phyloP scores from a whole-genome alignment of 2,797 vertebrate genomes.

The Tangara arthus region DNA sequence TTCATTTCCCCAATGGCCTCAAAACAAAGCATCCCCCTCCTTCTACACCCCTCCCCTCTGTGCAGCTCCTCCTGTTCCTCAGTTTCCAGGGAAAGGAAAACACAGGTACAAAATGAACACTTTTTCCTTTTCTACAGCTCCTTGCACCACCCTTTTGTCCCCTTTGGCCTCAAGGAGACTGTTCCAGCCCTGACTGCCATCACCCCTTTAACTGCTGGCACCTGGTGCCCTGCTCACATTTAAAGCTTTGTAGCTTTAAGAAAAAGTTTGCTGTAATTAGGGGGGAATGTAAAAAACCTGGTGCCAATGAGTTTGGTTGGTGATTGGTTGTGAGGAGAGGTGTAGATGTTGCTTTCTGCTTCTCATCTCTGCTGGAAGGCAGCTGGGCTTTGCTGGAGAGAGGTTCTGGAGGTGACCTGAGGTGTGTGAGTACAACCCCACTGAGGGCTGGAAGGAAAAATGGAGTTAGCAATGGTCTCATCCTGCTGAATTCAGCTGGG shows the following conservation, averaged over 20 bases:
- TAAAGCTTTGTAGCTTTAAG: not conserved
- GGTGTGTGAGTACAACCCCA: not conserved
- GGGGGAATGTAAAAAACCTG: conserved; percentile 15
- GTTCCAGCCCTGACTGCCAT: not conserved
- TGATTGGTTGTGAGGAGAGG: not conserved
- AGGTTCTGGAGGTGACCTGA: not conserved
- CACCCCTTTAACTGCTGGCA: not conserved
- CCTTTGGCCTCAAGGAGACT: not conserved
- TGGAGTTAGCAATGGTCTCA: not conserved
- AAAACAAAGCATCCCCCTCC: not conserved
- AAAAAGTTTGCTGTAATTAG: not conserved
- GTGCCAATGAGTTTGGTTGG: conserved; percentile 31
- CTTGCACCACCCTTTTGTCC: not conserved
- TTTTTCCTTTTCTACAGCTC: not conserved
- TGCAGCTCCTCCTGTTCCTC: not conserved
- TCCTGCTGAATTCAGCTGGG: not conserved
- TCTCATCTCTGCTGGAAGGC: not conserved
- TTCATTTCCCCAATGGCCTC: not conserved
- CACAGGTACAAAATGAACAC: not conserved
- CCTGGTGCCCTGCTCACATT: not conserved
- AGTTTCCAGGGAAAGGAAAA: not conserved
- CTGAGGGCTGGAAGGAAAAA: not conserved
- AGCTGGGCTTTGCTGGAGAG: not conserved
- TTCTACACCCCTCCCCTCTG: not conserved
- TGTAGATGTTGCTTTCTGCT: not conserved